Conservation (phyloP, 2,113 vertebrate genomes). For the Corythaixoides concolor region DNA sequence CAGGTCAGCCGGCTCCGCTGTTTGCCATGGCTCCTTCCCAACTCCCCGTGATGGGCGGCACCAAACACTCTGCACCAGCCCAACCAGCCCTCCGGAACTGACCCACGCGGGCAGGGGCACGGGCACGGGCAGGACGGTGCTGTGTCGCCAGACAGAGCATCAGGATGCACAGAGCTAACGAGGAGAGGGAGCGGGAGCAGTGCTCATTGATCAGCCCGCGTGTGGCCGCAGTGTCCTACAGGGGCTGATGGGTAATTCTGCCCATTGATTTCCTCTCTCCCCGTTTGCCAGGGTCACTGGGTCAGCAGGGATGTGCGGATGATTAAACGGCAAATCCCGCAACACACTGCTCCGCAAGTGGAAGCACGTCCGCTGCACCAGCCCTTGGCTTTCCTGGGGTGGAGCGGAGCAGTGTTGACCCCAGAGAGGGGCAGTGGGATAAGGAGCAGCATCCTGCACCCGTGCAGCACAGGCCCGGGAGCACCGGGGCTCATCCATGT, state of each 20-base stretch:
- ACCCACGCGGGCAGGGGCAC: not conserved
- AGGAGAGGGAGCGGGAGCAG: not conserved
- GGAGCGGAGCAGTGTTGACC: not conserved
- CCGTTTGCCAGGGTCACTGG: not conserved
- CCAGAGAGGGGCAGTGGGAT: not conserved
- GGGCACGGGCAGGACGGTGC: not conserved
- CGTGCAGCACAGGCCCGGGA: rapidly evolving
- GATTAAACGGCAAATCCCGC: not conserved
- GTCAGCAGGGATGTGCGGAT: not conserved
- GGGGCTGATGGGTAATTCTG: not conserved
- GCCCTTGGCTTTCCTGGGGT: not conserved
- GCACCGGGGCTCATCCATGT: not conserved
- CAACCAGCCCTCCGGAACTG: not conserved
- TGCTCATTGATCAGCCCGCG: not conserved
- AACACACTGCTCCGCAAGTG: rapidly evolving
- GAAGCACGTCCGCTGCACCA: not conserved
- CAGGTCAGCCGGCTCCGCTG: not conserved
- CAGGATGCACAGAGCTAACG: not conserved
- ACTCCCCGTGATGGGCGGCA: not conserved
- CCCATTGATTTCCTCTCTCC: not conserved
- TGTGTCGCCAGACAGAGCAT: not conserved
- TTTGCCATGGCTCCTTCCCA: not conserved
- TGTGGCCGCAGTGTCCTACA: not conserved
- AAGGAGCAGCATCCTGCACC: not conserved
- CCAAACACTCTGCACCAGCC: not conserved